These are phyloP conservation scores for Musca domestica DNA, from an alignment of 1,140 invertebrate species.

Conservation along the genomic window DNA sequence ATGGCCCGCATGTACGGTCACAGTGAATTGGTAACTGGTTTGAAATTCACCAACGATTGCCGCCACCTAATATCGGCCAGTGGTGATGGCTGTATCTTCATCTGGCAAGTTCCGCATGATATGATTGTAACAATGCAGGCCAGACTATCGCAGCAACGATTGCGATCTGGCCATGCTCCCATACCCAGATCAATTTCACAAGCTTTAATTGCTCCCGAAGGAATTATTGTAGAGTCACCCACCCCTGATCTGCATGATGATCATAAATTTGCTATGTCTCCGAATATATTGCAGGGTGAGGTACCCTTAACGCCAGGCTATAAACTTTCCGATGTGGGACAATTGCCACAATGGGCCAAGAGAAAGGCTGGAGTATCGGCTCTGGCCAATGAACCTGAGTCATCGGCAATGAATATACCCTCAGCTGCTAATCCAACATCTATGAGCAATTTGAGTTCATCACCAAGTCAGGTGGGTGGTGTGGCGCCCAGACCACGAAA, in stretches of 20 bases:
- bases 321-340: slow-evolving; percentile 60
- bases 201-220: slow-evolving; percentile 38
- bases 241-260: slow-evolving; percentile 42
- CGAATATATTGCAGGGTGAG: slow-evolving; percentile 57
- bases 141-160: slow-evolving; percentile 74
- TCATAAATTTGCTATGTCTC: slow-evolving; percentile 54
- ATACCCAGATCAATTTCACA: slow-evolving; percentile 41
- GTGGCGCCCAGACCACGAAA: slow-evolving; percentile 53
- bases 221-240: slow-evolving; percentile 44
- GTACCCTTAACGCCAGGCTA: slow-evolving; percentile 51
- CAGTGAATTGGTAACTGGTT: slow-evolving; percentile 86
- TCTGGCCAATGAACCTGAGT: slow-evolving; percentile 28
- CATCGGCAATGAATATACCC: slow-evolving; percentile 36
- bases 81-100: slow-evolving; percentile 91
- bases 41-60: slow-evolving; percentile 90
- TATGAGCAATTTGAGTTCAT: slow-evolving; percentile 50
- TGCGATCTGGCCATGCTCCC: slow-evolving; percentile 55
- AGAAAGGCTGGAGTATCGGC: slow-evolving; percentile 49
- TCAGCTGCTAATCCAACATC: slow-evolving; percentile 35
- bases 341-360: slow-evolving; percentile 77
- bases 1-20: slow-evolving; percentile 94
- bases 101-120: slow-evolving; percentile 90
- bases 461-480: slow-evolving; percentile 47
- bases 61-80: slow-evolving; percentile 88
- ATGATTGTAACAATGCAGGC: slow-evolving; percentile 92